Evolutionary conservation across 2,113 vertebrate genomes (phyloP).

Genomic region (Cathartes aura): DNA sequence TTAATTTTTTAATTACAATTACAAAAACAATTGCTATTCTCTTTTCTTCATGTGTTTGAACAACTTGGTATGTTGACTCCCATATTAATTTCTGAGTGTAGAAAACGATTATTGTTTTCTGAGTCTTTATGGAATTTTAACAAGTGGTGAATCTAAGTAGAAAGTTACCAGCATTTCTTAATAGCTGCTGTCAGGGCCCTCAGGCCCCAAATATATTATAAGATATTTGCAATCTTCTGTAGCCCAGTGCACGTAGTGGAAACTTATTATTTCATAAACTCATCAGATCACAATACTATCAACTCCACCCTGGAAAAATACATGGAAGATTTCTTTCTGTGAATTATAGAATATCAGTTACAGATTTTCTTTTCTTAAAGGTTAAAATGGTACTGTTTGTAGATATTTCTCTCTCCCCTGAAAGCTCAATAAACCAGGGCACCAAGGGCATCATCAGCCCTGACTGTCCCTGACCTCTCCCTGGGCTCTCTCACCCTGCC

Average conservation of each 20-base stretch:
- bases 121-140: not conserved
- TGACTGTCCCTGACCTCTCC: not conserved
- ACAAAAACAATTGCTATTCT: not conserved
- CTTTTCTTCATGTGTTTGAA: not conserved
- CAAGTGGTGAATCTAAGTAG: not conserved
- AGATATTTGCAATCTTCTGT: not conserved
- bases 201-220: not conserved
- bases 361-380: not conserved
- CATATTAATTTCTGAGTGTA: not conserved
- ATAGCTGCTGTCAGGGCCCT: not conserved
- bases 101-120: not conserved
- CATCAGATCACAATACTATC: not conserved
- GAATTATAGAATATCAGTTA: not conserved
- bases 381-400: not conserved
- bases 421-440: not conserved
- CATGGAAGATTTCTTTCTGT: not conserved
- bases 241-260: not conserved
- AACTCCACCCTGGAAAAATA: not conserved
- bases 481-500: accelerated
- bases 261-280: not conserved
- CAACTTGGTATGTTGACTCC: not conserved
- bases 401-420: not conserved
- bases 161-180: not conserved
- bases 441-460: not conserved
- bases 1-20: not conserved